Evolutionary conservation across 2,113 vertebrate genomes (phyloP).

Genomic region (Physeter macrocephalus): DNA sequence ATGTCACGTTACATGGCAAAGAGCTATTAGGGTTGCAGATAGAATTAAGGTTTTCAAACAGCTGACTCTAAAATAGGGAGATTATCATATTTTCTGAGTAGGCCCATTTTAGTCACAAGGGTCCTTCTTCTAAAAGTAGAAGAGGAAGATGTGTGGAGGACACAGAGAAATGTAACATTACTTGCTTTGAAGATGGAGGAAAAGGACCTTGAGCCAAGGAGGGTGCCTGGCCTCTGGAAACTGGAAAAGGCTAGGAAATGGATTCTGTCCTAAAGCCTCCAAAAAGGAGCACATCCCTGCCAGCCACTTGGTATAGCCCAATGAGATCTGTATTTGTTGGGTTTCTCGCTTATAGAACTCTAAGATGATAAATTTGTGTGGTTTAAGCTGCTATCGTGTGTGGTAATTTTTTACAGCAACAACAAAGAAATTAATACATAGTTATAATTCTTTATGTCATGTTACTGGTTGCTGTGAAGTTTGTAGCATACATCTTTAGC

Average conservation of each 20-base stretch:
- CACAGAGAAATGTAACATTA: not conserved
- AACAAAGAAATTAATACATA: not conserved
- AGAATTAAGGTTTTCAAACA: not conserved
- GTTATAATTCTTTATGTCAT: not conserved
- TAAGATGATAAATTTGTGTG: not conserved
- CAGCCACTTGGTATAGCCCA: not conserved
- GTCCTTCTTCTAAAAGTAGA: not conserved
- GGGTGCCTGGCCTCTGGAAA: not conserved
- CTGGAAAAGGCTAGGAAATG: not conserved
- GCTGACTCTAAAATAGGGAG: not conserved
- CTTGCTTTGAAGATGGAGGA: not conserved
- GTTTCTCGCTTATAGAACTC: not conserved
- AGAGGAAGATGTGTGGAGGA: not conserved
- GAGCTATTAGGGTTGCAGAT: not conserved
- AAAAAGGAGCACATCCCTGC: not conserved
- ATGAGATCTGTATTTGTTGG: not conserved
- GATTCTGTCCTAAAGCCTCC: not conserved
- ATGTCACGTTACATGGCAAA: not conserved
- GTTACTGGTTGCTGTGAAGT: not conserved
- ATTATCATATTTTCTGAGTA: not conserved
- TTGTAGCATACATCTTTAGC: not conserved
- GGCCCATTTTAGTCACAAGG: not conserved
- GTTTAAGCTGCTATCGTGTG: not conserved
- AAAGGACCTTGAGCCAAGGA: not conserved
- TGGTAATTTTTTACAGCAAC: not conserved